Base-by-base conservation (phyloP, 2,888 invertebrate genomes). In the Ectemnius cavifrons region DNA sequence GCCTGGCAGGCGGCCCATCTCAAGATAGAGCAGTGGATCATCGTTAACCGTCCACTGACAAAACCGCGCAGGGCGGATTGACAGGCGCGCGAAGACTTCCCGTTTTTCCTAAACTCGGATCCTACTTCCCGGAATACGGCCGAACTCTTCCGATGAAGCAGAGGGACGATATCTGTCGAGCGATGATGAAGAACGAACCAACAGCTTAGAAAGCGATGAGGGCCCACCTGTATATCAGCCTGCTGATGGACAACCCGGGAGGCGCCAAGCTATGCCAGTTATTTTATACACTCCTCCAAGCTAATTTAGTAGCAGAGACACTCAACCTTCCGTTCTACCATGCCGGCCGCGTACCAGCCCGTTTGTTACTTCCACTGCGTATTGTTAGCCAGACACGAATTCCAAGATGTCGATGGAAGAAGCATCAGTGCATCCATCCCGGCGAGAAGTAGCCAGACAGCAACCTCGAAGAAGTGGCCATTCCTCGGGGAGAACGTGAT, bases 21-120 rank as follows among this genome's bases (percentile, higher is more conserved):
- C 81, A 73, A 88, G 87, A 89, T 87, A 87, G 85, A 87, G 88
- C 87, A 88, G 88, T 88, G 88, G 88, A 89, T 89, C 89, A 89
- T 89, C 89, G 88, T 89, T 89, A 89, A 87, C 86, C 85, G 84
- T 84, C 84, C 83, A 80, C 85, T 73, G 80, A 83, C 88, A 89
- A 88, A 89, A 88, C 89, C 87, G 81, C 67, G 82, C 86, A 86
- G 88, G 84, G 81, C 85, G 89, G 89, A 89, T 89, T 89, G 89
- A 89, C 89, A 89, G 89, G 85, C 84, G 85, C 85, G 88, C 87
- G 85, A 86, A 85, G 88, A 85, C 85, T 86, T 85, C 84, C 85
- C 87, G 88, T 88, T 89, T 89, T 89, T 89, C 88, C 89, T 85
- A 86, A 87, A 86, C 86, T 81, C 82, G 84, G 80, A 79, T 79